Percentiles rank a stretch among this genome's conserved stretches.
phyloP scores from a whole-genome alignment of 2,113 vertebrate species.

The Oriolus oriolus region DNA sequence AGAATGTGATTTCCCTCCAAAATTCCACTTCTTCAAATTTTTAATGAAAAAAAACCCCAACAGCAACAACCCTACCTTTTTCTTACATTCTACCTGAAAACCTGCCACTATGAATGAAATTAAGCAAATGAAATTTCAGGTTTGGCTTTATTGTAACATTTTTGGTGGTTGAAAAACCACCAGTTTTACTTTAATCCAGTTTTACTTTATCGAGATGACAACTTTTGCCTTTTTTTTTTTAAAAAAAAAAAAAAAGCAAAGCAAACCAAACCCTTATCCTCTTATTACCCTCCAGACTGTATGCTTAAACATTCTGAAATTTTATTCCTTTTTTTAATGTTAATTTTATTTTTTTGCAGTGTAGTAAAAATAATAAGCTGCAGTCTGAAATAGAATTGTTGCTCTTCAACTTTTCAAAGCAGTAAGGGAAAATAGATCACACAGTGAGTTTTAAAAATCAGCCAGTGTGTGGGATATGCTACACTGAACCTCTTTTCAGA shows the following conservation, averaged over 20 bases:
- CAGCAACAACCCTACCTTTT: not conserved
- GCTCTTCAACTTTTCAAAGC: conserved; percentile 24
- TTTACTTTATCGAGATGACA: not conserved
- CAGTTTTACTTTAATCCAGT: not conserved
- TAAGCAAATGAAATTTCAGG: not conserved
- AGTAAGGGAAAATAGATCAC: conserved; percentile 23
- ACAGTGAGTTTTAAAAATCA: conserved; percentile 6
- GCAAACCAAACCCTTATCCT: not conserved
- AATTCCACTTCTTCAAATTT: not conserved
- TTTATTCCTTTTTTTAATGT: not conserved
- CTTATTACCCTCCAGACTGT: not conserved
- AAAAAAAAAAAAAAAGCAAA: too few relatives aligned
- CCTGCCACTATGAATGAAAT: not conserved
- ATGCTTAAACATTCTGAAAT: not conserved
- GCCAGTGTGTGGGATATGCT: conserved; percentile 31
- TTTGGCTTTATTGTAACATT: not conserved
- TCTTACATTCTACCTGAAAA: not conserved
- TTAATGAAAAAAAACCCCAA: not conserved
- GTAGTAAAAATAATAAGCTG: conserved; percentile 40
- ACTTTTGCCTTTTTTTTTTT: not conserved
- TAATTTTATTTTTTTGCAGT: not conserved
- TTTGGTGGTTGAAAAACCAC: not conserved
- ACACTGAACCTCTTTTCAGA: conserved; percentile 24
- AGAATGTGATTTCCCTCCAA: not conserved
- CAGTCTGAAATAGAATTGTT: conserved; percentile 40